phyloP scores from a whole-genome alignment of 2,113 vertebrate genomes.

The Marmota flaviventris region DNA sequence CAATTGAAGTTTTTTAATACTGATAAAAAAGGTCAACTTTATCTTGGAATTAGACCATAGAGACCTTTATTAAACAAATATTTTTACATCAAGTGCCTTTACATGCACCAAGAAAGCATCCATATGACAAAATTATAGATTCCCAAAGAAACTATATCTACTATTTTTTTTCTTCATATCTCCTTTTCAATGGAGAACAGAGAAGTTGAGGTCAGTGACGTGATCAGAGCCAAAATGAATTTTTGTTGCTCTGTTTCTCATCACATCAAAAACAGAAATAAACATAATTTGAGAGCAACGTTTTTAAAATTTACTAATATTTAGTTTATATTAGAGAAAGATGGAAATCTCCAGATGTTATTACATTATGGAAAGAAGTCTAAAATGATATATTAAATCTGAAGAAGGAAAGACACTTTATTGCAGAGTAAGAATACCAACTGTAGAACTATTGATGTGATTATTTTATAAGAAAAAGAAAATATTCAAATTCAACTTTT shows the following conservation, averaged over 20 bases:
- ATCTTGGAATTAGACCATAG: constrained; percentile 49
- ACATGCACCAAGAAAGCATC: neutral
- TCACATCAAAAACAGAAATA: neutral
- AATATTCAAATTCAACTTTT: neutral
- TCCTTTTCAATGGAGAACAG: neutral
- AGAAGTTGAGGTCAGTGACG: neutral
- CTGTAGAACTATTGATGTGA: neutral
- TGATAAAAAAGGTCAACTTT: neutral
- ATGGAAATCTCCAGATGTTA: neutral
- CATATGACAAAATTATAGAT: neutral
- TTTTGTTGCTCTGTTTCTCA: neutral
- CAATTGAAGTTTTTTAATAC: constrained; percentile 65
- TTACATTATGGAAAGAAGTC: neutral
- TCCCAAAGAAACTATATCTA: neutral
- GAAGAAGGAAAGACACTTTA: neutral
- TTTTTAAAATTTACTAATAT: neutral
- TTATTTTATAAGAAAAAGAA: neutral
- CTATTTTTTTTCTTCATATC: neutral
- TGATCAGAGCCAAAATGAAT: neutral
- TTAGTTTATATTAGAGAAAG: neutral
- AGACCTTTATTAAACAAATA: constrained; percentile 39
- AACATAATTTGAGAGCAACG: neutral
- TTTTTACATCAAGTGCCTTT: constrained; percentile 37
- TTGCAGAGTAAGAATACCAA: neutral
- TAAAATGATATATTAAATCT: neutral